Percentiles rank a stretch among this genome's conserved stretches.
Conservation (phyloP, 2,888 invertebrate genomes). For the Mycalesis mineus region DNA sequence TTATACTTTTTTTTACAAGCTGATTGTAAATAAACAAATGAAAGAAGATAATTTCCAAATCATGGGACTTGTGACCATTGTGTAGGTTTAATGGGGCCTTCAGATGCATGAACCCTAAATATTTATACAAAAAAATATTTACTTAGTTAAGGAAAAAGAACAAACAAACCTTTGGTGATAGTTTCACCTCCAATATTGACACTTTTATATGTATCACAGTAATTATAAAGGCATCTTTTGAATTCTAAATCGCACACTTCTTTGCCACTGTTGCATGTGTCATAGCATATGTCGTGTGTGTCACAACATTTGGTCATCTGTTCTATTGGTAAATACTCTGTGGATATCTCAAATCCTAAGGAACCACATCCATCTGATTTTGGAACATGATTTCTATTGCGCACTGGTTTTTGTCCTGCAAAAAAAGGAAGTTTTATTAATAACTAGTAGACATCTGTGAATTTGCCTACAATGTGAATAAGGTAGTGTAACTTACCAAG, state of each 20-base stretch:
- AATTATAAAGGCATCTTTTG: constrained; percentile 89
- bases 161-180: constrained; percentile 79
- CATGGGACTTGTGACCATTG: too few species aligned
- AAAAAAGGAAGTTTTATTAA: too few species aligned
- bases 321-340: constrained; percentile 85
- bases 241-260: constrained; percentile 93
- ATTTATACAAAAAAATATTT: too few species aligned
- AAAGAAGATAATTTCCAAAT: too few species aligned
- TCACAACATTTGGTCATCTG: constrained; percentile 94
- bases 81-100: too few species aligned
- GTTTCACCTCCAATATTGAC: constrained; percentile 79
- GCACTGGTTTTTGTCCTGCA: constrained; percentile 81
- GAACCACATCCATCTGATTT: constrained; percentile 92
- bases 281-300: constrained; percentile 92
- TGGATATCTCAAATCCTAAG: constrained; percentile 83
- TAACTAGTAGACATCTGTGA: too few species aligned
- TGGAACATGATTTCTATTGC: constrained; percentile 85
- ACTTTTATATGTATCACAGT: constrained; percentile 85
- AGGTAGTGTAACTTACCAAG: too few species aligned
- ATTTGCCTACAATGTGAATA: too few species aligned
- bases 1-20: too few species aligned
- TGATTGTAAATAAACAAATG: too few species aligned
- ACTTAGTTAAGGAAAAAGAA: too few species aligned
- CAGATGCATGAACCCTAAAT: too few species aligned
- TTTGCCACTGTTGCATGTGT: constrained; percentile 91